Evolutionary conservation across 1,140 invertebrate genomes (phyloP), one percentile per base, ranked within the genome.

Genomic region (Adoxophyes honmai): DNA sequence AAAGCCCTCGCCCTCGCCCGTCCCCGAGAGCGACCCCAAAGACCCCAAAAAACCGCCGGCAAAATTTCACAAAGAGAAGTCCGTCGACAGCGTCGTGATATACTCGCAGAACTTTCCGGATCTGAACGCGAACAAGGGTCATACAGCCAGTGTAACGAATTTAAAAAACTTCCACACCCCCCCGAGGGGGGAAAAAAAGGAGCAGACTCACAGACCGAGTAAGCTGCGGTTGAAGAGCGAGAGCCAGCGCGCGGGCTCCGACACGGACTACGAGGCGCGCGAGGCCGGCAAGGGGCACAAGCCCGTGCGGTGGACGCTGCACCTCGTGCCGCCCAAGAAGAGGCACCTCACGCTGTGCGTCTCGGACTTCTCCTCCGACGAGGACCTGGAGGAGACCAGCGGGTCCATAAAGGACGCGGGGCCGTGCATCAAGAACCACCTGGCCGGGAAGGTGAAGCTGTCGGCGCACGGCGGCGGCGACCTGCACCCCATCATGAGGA

Each of bases 161-260:
- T 72, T 86, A 88, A 88, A 88, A 88, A 88, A 88, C 83, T 82
- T 73, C 70, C 79, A 82, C 76, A 74, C 64, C 80, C 85, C 85
- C 82, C 83, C 73, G 66, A 85, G 83, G 81, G 83, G 85, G 85
- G 83, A 84, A 67, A 85, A 86, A 86, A 88, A 88, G 72, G 81
- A 83, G 48, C 65, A 70, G 66, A 66, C 48, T 11, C 73, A 79
- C 65, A 78, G 75, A 65, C 59, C 64, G 1, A 75, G 57, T 42
- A 83, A 79, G 56, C 42, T 66, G 15, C 61, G 75, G 38, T 55
- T 70, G 16, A 86, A 86, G 63, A 76, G 34, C 36, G 77, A 81
- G n/a, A 59, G 60, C 1, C 80, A 78, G 53, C 61, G 78, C 34
- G 74, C 81, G 2, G 81, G 78, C 0, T 88, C 85, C 2, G 85